Base-by-base conservation (phyloP, 92 coral and sea anemone species). In the Parazoanthus darwini region DNA sequence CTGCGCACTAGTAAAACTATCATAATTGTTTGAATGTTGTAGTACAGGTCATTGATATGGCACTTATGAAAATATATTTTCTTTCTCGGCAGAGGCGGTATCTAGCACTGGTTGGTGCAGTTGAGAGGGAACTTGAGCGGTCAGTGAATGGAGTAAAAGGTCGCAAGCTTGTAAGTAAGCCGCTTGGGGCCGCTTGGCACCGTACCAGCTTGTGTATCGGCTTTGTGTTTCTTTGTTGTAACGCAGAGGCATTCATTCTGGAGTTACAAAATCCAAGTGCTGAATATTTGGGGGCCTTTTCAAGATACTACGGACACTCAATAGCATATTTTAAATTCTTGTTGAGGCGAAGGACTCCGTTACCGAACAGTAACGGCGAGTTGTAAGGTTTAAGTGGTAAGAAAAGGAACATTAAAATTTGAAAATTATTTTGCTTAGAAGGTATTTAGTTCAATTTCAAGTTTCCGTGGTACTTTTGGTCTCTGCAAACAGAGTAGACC, bases 61-160 rank as follows among this genome's bases (percentile, higher is more conserved):
- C n/a, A n/a, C n/a, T n/a, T n/a, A n/a, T n/a, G n/a, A n/a, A n/a
- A n/a, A n/a, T n/a, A n/a, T n/a, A n/a, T n/a, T n/a, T n/a, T n/a
- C n/a, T n/a, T n/a, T n/a, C n/a, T n/a, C n/a, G n/a, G n/a, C n/a
- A n/a, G n/a, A n/a, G n/a, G n/a, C n/a, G n/a, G n/a, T n/a, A n/a
- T n/a, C n/a, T n/a, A n/a, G n/a, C n/a, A n/a, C n/a, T n/a, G n/a
- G n/a, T n/a, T n/a, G n/a, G n/a, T n/a, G n/a, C n/a, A n/a, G n/a
- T n/a, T n/a, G 87, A 84, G 87, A 84, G 93, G 90, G 91, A 87
- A 91, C 91, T n/a, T n/a, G n/a, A 89, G 80, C 86, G 84, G n/a
- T n/a, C 93, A 76, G 95, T 94, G 98, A 90, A 94, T 94, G 98
- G 98, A 94, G 94, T 90, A 75, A 86, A 90, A 88, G 92, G 96